A percentile compares a stretch with the other conserved stretches of the same genome.
phyloP scores from a whole-genome alignment of 2,888 invertebrate species.

The Lycaena phlaeas region DNA sequence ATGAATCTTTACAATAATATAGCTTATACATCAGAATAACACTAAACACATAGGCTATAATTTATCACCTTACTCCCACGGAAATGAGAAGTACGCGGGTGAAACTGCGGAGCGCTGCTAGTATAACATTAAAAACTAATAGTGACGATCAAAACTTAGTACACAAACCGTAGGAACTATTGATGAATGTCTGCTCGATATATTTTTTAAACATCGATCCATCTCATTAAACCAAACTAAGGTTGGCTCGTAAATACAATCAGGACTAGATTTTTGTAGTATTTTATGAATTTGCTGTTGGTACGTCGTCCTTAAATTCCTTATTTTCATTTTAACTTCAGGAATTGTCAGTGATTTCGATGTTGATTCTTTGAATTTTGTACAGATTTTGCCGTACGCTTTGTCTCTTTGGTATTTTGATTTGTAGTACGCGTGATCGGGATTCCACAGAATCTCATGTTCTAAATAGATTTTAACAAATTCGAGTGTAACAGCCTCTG shows the following conservation, averaged over 20 bases:
- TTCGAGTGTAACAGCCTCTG: conserved; percentile 53
- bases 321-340: conserved; percentile 63
- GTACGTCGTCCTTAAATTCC: conserved; percentile 62
- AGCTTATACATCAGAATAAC: no score
- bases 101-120: no score
- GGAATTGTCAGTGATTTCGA: conserved; percentile 37
- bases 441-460: conserved; percentile 66
- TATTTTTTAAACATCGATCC: conserved; percentile 50
- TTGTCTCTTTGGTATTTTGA: conserved; percentile 42
- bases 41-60: no score
- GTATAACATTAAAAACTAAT: no score
- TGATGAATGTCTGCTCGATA: conserved; percentile 36
- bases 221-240: conserved; percentile 58
- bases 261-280: conserved; percentile 45
- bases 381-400: conserved; percentile 43
- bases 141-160: conserved; percentile 1
- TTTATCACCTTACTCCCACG: no score
- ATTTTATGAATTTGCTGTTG: conserved; percentile 62
- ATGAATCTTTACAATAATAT: no score
- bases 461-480: conserved; percentile 65
- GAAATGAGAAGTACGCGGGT: no score
- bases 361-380: conserved; percentile 40
- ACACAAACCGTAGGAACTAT: conserved; percentile 4
- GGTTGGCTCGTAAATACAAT: conserved; percentile 46
- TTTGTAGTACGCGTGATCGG: conserved; percentile 49